A percentile compares a stretch with the other conserved stretches of the same genome.
phyloP scores from a whole-genome alignment of 2,888 invertebrate species.

The Apamea sordens region DNA sequence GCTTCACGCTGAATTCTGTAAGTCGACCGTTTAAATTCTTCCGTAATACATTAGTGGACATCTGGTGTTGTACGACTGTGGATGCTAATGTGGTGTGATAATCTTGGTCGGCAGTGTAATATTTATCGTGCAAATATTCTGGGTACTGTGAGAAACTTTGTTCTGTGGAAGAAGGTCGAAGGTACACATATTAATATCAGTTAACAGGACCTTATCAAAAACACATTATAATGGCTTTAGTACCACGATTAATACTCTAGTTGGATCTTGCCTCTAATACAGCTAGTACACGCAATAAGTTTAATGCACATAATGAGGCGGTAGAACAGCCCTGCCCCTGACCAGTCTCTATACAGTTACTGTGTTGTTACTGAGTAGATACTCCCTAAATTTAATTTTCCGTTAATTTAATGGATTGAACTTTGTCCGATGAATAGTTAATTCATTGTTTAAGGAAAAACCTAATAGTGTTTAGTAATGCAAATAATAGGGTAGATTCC shows the following conservation, averaged over 20 bases:
- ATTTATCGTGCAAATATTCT: constrained; percentile 21
- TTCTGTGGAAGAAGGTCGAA: not conserved
- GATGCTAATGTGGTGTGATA: constrained; percentile 52
- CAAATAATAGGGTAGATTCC: too few species aligned
- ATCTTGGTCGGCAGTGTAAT: constrained; percentile 36
- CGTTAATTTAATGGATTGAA: not conserved
- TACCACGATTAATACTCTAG: not conserved
- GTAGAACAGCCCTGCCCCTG: not conserved
- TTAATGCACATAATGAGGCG: not conserved
- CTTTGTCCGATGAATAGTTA: not conserved
- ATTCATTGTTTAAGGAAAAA: not conserved
- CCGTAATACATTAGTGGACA: constrained; percentile 70
- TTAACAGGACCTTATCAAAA: not conserved
- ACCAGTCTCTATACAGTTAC: not conserved
- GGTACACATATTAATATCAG: not conserved
- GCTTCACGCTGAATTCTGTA: constrained; percentile 81
- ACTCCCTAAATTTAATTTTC: not conserved
- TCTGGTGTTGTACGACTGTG: constrained; percentile 47
- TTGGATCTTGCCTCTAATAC: not conserved
- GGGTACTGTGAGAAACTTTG: not conserved
- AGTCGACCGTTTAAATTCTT: constrained; percentile 83
- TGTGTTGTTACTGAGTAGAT: not conserved
- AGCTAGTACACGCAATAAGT: not conserved
- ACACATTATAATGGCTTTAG: not conserved
- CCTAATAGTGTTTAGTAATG: not conserved